These are phyloP conservation scores for Polietes domitor DNA, from an alignment of 2,888 invertebrate genomes.

Conservation along the genomic window DNA sequence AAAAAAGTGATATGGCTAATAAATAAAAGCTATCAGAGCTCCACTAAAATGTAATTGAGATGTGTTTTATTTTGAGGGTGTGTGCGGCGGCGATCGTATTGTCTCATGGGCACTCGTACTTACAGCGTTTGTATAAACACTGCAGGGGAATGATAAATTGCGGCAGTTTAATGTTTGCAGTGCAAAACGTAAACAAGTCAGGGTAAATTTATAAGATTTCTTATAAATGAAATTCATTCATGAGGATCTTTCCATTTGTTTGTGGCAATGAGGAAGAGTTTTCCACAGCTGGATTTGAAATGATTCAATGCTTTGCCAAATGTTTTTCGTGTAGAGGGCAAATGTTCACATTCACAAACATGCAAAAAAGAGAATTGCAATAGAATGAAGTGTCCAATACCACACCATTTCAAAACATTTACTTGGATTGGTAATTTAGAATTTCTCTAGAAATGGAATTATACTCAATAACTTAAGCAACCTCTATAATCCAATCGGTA, in stretches of 20 bases:
- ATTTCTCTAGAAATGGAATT: too few species aligned
- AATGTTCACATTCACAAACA: too few species aligned
- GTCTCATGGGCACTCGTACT: neutral
- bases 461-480: too few species aligned
- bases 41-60: too few species aligned
- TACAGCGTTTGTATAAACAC: neutral
- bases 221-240: neutral
- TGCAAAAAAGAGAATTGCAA: too few species aligned
- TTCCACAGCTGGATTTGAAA: slow-evolving; percentile 55
- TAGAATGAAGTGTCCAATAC: too few species aligned
- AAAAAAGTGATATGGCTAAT: slow-evolving; percentile 18
- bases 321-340: neutral
- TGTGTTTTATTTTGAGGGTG: too few species aligned
- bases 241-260: neutral
- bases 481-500: too few species aligned
- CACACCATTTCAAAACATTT: too few species aligned
- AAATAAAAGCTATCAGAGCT: too few species aligned
- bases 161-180: slow-evolving; percentile 55
- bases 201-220: slow-evolving; percentile 15
- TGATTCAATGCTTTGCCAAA: slow-evolving; percentile 61
- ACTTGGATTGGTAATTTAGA: too few species aligned
- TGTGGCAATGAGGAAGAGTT: neutral
- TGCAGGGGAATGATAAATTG: slow-evolving; percentile 54
- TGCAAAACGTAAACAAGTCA: neutral
- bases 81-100: too few species aligned